These are phyloP conservation scores for Xestia ashworthii DNA, from an alignment of 2,888 invertebrate genomes.

Conservation along the genomic window DNA sequence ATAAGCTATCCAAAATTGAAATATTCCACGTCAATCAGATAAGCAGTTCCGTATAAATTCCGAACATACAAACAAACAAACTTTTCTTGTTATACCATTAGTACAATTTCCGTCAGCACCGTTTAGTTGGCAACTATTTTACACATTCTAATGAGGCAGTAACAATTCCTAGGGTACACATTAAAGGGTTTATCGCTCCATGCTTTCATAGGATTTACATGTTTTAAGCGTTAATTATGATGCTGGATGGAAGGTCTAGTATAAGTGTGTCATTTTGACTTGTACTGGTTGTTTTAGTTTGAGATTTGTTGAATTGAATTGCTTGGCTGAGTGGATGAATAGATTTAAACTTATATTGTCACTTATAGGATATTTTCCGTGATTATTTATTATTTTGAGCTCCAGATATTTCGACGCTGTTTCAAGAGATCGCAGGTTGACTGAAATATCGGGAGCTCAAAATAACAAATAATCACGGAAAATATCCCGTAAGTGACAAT, in stretches of 20 bases:
- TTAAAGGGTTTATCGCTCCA: conserved; percentile 33
- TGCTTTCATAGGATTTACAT: conserved; percentile 33
- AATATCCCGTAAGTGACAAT: too few species aligned
- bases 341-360: too few species aligned
- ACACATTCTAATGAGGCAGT: conserved; percentile 40
- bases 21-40: conserved; percentile 46
- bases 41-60: conserved; percentile 40
- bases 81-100: conserved; percentile 55
- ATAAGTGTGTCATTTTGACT: conserved; percentile 1
- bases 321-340: neutral
- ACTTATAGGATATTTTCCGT: too few species aligned
- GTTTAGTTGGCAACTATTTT: conserved; percentile 47
- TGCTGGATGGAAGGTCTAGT: conserved; percentile 16
- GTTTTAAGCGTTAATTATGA: conserved; percentile 36
- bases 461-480: too few species aligned
- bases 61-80: conserved; percentile 45
- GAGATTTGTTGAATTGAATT: conserved; percentile 5
- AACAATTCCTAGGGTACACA: conserved; percentile 39
- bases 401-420: too few species aligned
- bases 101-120: conserved; percentile 44
- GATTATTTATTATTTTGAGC: too few species aligned
- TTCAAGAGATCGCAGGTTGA: too few species aligned
- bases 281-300: conserved; percentile 1
- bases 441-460: too few species aligned
- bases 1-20: conserved; percentile 41